Percentiles rank a stretch among this genome's conserved stretches.
These are phyloP conservation scores for Anaspis maculata DNA, from an alignment of 2,888 invertebrate genomes.

Conservation along the genomic window DNA sequence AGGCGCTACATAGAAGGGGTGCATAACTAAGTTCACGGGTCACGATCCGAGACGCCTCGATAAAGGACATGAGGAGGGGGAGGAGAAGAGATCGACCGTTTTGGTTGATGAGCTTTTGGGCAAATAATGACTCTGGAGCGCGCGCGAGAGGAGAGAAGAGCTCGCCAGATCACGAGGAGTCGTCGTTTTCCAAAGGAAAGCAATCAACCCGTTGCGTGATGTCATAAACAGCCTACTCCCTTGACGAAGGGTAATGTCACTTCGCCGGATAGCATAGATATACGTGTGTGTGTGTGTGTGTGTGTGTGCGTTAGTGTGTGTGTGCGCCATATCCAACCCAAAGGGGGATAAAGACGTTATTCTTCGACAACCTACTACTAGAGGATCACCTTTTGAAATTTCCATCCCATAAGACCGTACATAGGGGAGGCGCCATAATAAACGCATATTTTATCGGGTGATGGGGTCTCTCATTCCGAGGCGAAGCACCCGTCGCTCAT, in stretches of 20 bases:
- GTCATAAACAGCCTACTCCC: slow-evolving; percentile 35
- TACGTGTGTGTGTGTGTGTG: too few species aligned
- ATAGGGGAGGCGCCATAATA: too few species aligned
- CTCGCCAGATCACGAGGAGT: too few species aligned
- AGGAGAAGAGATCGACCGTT: slow-evolving; percentile 21
- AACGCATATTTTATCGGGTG: slow-evolving; percentile 13
- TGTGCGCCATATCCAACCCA: too few species aligned
- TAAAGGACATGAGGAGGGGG: not conserved
- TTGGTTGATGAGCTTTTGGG: slow-evolving; percentile 36
- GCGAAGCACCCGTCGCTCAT: too few species aligned
- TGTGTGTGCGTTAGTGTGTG: too few species aligned
- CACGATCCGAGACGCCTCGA: slow-evolving; percentile 5
- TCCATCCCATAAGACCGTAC: too few species aligned
- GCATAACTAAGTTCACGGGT: slow-evolving; percentile 5
- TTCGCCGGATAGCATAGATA: too few species aligned
- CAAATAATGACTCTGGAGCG: slow-evolving; percentile 37
- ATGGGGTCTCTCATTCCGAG: too few species aligned
- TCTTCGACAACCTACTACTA: slow-evolving; percentile 2
- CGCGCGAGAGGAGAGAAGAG: slow-evolving; percentile 22
- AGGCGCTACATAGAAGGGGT: not conserved
- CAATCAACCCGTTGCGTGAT: slow-evolving; percentile 44
- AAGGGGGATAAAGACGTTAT: slow-evolving; percentile 15
- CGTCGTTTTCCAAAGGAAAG: slow-evolving; percentile 31
- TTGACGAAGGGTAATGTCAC: slow-evolving; percentile 23
- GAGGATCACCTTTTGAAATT: slow-evolving; percentile 7